A percentile compares a stretch with the other conserved stretches of the same genome.
These are phyloP conservation scores for Atherix ibis DNA, from an alignment of 2,888 invertebrate genomes.

Conservation along the genomic window DNA sequence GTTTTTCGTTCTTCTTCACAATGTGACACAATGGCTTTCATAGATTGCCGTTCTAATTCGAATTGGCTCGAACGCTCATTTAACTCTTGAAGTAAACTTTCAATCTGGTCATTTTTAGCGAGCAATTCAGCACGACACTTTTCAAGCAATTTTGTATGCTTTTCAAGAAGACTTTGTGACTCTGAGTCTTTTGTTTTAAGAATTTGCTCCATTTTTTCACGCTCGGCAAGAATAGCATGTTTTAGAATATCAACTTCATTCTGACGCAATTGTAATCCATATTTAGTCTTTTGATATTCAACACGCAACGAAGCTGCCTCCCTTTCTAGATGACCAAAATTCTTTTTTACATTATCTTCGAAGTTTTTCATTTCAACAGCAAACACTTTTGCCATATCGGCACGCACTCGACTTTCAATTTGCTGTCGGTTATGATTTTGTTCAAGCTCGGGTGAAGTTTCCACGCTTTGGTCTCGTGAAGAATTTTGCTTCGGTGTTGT, in stretches of 20 bases:
- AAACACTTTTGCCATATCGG: slow-evolving; percentile 51
- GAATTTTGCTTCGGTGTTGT: slow-evolving; percentile 13
- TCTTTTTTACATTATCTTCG: slow-evolving; percentile 34
- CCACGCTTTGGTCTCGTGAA: slow-evolving; percentile 20
- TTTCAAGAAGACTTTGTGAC: slow-evolving; percentile 16
- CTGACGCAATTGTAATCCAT: slow-evolving; percentile 21
- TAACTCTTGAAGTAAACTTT: slow-evolving; percentile 21
- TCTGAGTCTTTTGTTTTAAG: slow-evolving; percentile 19
- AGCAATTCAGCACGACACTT: slow-evolving; percentile 26
- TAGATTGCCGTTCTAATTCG: slow-evolving; percentile 33
- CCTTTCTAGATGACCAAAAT: slow-evolving; percentile 29
- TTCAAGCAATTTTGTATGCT: slow-evolving; percentile 20
- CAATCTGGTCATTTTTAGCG: slow-evolving; percentile 33
- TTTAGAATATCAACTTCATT: slow-evolving; percentile 28
- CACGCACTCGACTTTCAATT: slow-evolving; percentile 37
- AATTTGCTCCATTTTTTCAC: slow-evolving; percentile 23
- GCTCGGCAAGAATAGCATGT: slow-evolving; percentile 27
- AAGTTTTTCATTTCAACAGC: slow-evolving; percentile 43
- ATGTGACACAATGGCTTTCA: slow-evolving; percentile 32
- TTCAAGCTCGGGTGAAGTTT: slow-evolving; percentile 29
- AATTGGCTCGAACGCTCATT: slow-evolving; percentile 26
- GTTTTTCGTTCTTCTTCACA: slow-evolving; percentile 34
- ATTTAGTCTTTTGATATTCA: slow-evolving; percentile 20
- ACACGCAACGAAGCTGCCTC: slow-evolving; percentile 17
- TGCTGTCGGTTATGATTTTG: slow-evolving; percentile 16